These are phyloP conservation scores for Eriosoma lanigerum DNA, from an alignment of 1,140 invertebrate genomes.

Conservation along the genomic window DNA sequence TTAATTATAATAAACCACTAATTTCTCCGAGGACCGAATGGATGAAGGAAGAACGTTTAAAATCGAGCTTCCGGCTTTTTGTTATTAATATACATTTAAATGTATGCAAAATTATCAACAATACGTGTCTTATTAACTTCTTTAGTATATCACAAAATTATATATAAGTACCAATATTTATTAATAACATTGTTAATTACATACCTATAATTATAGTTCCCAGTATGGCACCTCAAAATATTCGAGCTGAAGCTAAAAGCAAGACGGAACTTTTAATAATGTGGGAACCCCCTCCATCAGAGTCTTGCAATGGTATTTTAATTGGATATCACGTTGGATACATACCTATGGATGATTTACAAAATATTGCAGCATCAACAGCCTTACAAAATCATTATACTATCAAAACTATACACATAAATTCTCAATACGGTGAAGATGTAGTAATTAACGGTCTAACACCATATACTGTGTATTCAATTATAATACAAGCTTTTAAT, in stretches of 20 bases:
- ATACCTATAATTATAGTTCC: constrained; percentile 78
- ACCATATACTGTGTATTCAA: constrained; percentile 84
- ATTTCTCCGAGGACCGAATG: no score
- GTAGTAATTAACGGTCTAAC: constrained; percentile 69
- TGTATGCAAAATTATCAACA: no score
- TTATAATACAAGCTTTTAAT: constrained; percentile 92
- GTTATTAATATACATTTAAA: no score
- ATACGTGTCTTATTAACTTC: no score
- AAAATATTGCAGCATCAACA: constrained; percentile 55
- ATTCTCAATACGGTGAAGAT: constrained; percentile 67
- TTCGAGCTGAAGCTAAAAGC: constrained; percentile 82
- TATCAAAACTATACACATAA: constrained; percentile 72
- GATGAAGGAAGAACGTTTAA: no score
- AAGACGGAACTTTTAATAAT: constrained; percentile 85
- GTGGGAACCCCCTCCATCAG: constrained; percentile 85
- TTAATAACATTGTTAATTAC: constrained; percentile 29
- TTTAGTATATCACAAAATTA: no score
- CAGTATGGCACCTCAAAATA: constrained; percentile 79
- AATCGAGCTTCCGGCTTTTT: no score
- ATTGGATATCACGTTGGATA: constrained; percentile 92
- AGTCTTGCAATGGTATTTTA: constrained; percentile 88
- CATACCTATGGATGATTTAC: constrained; percentile 61
- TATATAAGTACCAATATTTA: no score
- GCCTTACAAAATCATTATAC: constrained; percentile 63
- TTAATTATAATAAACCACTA: no score